Evolutionary conservation across 1,140 invertebrate genomes (phyloP), one percentile per base, ranked within the genome.

Genomic region (Pseudomyrmex gracilis): DNA sequence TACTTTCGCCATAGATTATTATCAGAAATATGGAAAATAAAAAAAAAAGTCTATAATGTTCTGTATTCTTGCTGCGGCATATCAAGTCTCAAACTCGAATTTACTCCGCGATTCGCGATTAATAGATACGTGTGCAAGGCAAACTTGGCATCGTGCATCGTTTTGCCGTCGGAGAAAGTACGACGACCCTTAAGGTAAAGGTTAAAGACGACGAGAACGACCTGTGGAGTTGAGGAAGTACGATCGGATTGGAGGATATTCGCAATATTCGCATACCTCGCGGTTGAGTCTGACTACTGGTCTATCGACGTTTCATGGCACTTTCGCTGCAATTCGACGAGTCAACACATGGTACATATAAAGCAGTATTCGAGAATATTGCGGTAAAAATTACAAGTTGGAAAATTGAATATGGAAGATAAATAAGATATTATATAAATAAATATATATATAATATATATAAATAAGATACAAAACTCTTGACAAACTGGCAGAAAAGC

Each of bases 131-230:
- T 83, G 63, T 57, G 64, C 63, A 80, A 61, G 83, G 57, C 47
- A 78, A 88, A 86, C 87, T 90, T 34, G 34, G 34, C 34, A 34
- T 34, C 34, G 7, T 89, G 87, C 77, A 90, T 73, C 83, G 87
- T 83, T 85, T 68, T 70, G 85, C 85, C 87, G 89, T 83, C 90
- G 92, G 93, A 93, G 93, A 94, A 94, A 94, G 93, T 94, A 93
- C 92, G 90, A 90, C 87, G 82, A 88, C 90, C 87, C 91, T 92
- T 91, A 93, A 93, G 92, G 92, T 93, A 93, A 92, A 93, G 92
- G 92, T 93, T 92, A 93, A 92, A 91, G 90, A 91, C 87, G 87
- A 90, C 87, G 88, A 89, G 83, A 77, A 83, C 82, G 84, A 89
- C 57, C 82, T 47, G 43, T 13, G n/a, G 22, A 20, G 66, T 63